A percentile compares a stretch with the other conserved stretches of the same genome.
These are phyloP conservation scores for Lagopus leucura DNA, from an alignment of 2,113 vertebrate genomes.

Conservation along the genomic window DNA sequence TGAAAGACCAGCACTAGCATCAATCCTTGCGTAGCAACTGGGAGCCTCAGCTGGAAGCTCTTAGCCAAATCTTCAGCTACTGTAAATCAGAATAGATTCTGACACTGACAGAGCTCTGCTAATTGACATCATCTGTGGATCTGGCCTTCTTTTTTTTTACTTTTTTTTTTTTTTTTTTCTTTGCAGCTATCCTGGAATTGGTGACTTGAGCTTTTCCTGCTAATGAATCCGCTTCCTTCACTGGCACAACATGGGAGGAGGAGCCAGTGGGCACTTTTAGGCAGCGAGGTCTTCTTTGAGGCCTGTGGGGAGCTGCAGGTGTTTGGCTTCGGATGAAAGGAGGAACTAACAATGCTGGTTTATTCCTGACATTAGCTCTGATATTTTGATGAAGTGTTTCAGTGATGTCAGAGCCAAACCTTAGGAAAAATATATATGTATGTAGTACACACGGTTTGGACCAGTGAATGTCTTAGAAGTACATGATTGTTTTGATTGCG, in stretches of 20 bases:
- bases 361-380: conserved; percentile 14
- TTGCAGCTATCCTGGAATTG: neutral
- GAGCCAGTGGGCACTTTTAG: neutral
- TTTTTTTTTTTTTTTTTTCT: neutral
- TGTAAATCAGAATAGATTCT: neutral
- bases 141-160: neutral
- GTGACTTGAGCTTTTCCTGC: neutral
- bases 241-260: neutral
- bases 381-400: conserved; percentile 32
- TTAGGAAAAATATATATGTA: neutral
- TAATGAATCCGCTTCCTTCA: neutral
- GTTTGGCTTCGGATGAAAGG: conserved; percentile 55
- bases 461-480: conserved; percentile 37
- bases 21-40: accelerated
- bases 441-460: neutral
- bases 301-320: conserved; percentile 25
- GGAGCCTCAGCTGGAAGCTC: neutral
- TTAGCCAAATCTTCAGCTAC: neutral
- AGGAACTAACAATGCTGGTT: conserved; percentile 29
- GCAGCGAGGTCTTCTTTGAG: neutral
- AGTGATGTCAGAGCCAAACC: conserved; percentile 55
- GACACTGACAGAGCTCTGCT: neutral
- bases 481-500: conserved; percentile 57
- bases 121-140: neutral
- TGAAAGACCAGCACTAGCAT: accelerated